Evolutionary conservation across 2,888 invertebrate species (phyloP), one percentile per base, ranked within the genome.

Genomic region (Nemurella pictetii): DNA sequence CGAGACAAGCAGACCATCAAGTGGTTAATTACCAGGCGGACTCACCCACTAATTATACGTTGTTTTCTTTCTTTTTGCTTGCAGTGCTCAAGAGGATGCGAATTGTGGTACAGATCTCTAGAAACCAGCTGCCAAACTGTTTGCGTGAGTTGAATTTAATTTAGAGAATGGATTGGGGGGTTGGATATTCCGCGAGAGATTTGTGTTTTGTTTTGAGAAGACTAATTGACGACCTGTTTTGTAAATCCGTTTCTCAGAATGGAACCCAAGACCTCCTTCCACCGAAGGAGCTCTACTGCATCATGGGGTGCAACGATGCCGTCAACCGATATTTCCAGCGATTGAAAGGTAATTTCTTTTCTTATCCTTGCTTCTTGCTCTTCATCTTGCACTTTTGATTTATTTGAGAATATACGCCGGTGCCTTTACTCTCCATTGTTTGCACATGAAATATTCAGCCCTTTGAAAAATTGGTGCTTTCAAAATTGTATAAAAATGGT

Each of bases 241-340:
- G 84, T 87, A 84, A 28, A 84, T 85, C 77, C 12, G 9, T 85
- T 26, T 84, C 28, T 36, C 91, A 95, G 95, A 95, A 95, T 90
- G 94, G 93, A 87, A 94, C 94, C 25, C 92, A 94, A 85, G 94
- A 94, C 88, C 91, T 94, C 28, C 91, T 94, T 77, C 93, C 94
- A 86, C 93, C 94, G 0, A 93, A 94, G 88, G 94, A 94, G 89
- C 90, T 95, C 26, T 95, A 95, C 89, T 96, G 96, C 89, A 94
- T 95, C 35, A 94, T 95, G 91, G 96, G 96, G 84, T 97, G 97
- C 90, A 95, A 95, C 89, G 94, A 95, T 89, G 96, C 96, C 83
- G 91, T 96, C 83, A 94, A 94, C 88, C 92, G 93, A 85, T 96
- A 96, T 90, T 94, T 94, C 88, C 93, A 94, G 88, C 93, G 93